These are phyloP conservation scores for Pteria penguin DNA, from an alignment of 2,888 invertebrate species.

Conservation along the genomic window DNA sequence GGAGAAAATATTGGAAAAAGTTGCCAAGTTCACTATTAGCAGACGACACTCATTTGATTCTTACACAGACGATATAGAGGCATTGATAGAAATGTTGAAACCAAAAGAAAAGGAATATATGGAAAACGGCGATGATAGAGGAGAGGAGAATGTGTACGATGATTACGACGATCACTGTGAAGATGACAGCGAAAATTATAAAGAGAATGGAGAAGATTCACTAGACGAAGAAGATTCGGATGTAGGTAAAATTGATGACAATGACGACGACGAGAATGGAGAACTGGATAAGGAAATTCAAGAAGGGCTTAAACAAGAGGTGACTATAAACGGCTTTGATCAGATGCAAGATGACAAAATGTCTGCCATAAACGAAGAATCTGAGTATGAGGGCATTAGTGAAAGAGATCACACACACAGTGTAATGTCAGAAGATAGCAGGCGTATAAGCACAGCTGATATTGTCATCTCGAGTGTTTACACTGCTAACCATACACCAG, in stretches of 20 bases:
- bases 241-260: neutral
- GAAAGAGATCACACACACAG: neutral
- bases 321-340: neutral
- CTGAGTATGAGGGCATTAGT: neutral
- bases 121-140: constrained; percentile 46
- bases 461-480: neutral
- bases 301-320: neutral
- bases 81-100: constrained; percentile 30
- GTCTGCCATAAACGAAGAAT: neutral
- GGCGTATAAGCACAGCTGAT: neutral
- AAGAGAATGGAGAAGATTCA: neutral
- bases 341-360: neutral
- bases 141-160: neutral
- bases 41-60: constrained; percentile 65
- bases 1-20: constrained; percentile 55
- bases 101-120: constrained; percentile 38
- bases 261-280: neutral
- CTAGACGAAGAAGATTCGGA: constrained; percentile 2
- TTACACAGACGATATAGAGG: constrained; percentile 41
- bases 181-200: neutral
- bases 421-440: neutral
- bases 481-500: neutral
- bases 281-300: neutral
- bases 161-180: constrained; percentile 1
- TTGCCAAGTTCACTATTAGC: constrained; percentile 69